Base-by-base conservation (phyloP, 1,140 invertebrate species). In the Battus philenor region DNA sequence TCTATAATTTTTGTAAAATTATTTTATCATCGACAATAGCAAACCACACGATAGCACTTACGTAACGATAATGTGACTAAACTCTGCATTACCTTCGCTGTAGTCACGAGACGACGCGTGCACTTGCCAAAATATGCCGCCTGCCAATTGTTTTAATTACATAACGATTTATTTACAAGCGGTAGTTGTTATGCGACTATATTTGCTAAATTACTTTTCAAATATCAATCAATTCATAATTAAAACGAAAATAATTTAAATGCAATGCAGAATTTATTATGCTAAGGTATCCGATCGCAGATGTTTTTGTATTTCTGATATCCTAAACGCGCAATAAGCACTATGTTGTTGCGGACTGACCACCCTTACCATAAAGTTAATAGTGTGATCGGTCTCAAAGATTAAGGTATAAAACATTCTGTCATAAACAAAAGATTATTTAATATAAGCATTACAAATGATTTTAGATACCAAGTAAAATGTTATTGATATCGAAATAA, bases 41-140 rank as follows among this genome's bases (percentile, higher is more conserved):
- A n/a, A n/a, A n/a, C n/a, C n/a, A n/a, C n/a, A 39, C 33, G 15
- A 26, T 47, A 27, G 12, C 10, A 4, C 30, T 65, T 68, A 50
- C 49, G 51, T 59, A 67, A 69, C 12, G 1, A 39, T 39, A 27
- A 29, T 47, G 39, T 56, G 48, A 54, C 36, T 63, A 54, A 54
- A 24, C 38, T 46, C 31, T 44, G 39, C 43, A 50, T 47, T 59
- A 44, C 49, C 47, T 33, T 50, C 43, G 39, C 27, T 31, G 36
- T 26, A 34, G 58, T 69, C 66, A 69, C 59, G 59, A 36, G 63
- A 64, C 45, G 26, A 24, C 13, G 7, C 10, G 24, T 33, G 45
- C 22, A 27, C 31, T 44, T 63, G 66, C 66, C 66, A 66, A 66
- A 63, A 44, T 54, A 59, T 64, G 44, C 17, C 27, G 39, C 30